Evolutionary conservation across 2,113 vertebrate species (phyloP).

Genomic region (Anthoscopus minutus): DNA sequence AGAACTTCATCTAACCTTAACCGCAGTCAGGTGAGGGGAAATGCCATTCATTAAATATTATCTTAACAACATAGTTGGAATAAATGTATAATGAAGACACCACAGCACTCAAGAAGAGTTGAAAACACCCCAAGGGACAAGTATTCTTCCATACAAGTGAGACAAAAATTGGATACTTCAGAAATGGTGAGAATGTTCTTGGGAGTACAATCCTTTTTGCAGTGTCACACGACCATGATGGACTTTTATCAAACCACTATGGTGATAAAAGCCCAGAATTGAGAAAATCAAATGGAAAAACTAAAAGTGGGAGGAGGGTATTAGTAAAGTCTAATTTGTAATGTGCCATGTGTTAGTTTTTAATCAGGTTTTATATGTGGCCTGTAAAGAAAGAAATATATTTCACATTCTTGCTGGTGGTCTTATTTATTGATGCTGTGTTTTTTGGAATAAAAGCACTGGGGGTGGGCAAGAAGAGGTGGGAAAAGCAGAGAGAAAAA

Average conservation of each 20-base stretch:
- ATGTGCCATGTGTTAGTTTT: background rate
- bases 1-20: conserved; percentile 24
- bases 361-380: background rate
- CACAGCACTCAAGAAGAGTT: conserved; percentile 56
- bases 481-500: conserved; percentile 23
- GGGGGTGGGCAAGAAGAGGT: background rate
- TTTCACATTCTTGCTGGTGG: background rate
- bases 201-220: conserved; percentile 72
- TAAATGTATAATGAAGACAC: conserved; percentile 68
- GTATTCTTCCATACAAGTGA: conserved; percentile 57
- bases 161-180: conserved; percentile 65
- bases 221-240: conserved; percentile 68
- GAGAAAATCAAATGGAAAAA: conserved; percentile 42
- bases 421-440: background rate
- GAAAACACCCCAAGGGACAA: conserved; percentile 57
- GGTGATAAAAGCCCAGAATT: conserved; percentile 75
- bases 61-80: conserved; percentile 61
- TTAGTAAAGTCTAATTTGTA: conserved; percentile 12
- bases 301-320: background rate
- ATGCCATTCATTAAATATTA: conserved; percentile 64
- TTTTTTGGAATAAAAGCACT: conserved; percentile 14
- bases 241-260: conserved; percentile 70
- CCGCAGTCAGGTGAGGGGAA: background rate
- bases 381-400: background rate
- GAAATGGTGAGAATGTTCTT: conserved; percentile 76